Conservation (phyloP, 2,113 vertebrate species). For the Alligator sinensis region DNA sequence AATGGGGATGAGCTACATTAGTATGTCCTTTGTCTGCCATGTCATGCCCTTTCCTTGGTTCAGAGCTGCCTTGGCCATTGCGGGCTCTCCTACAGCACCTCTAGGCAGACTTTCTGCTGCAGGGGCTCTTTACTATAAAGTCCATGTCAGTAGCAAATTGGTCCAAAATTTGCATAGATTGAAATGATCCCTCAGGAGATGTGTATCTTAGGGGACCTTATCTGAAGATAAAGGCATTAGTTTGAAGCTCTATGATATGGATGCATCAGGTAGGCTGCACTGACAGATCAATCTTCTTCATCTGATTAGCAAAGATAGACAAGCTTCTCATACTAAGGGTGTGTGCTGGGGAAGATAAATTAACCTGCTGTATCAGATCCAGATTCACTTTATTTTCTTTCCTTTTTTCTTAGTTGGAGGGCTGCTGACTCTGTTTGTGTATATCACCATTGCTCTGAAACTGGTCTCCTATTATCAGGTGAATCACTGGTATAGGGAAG, state of each 20-base stretch:
- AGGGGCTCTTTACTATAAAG: not conserved
- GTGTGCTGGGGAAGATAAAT: not conserved
- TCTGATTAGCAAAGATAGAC: not conserved
- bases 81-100: not conserved
- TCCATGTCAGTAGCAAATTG: not conserved
- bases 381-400: not conserved
- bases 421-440: conserved; percentile 51
- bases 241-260: not conserved
- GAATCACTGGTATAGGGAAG: conserved; percentile 56
- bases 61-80: not conserved
- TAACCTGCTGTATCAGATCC: not conserved
- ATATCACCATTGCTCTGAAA: conserved; percentile 51
- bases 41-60: not conserved
- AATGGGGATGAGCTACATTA: not conserved
- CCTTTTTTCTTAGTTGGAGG: conserved; percentile 36
- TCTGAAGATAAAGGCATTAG: not conserved
- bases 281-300: not conserved
- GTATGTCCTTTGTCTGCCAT: not conserved
- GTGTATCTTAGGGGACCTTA: not conserved
- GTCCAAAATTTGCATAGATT: not conserved
- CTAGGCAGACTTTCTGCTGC: not conserved
- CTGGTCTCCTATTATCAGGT: conserved; percentile 60
- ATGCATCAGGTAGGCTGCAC: not conserved
- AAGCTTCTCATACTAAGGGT: not conserved
- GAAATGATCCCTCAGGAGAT: not conserved